Evolutionary conservation across 2,797 vertebrate species (phyloP), one percentile per base, ranked within the genome.

Genomic region (Hippocampus kuda): DNA sequence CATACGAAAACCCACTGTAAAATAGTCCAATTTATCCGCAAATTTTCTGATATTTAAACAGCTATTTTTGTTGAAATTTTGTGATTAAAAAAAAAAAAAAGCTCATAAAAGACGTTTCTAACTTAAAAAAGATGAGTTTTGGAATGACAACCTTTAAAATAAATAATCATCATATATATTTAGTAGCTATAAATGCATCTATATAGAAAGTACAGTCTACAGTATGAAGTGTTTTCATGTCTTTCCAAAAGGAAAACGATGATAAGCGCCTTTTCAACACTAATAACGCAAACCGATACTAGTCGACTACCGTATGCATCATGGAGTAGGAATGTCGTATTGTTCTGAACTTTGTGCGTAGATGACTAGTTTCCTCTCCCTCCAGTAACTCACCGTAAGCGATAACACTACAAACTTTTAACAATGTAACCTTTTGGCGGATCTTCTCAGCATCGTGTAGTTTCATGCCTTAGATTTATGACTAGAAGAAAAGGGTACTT

Each of bases 191-290:
- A 72, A 65, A 75, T 57, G 59, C 71, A 63, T 72, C 51, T 80
- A 71, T 72, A 81, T 67, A 77, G 71, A 75, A 78, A 78, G 66
- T 61, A 34, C 26, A 59, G 12, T 83, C 80, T 83, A 79, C 68
- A 72, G 72, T 72, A 81, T 83, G 82, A 83, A 42, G 49, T 27
- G 42, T 60, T 38, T 75, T 77, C 82, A 72, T 85, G 75, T 74
- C 48, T 81, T 82, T 84, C 76, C 76, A 82, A 76, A 75, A 88
- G 83, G 81, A 85, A 85, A 89, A 89, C 91, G 79, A 92, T 92
- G 87, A 85, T 81, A 94, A 94, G 94, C 88, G 90, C 94, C 93
- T 95, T 61, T 94, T 92, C 81, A 89, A 48, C 64, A 69, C 67
- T 68, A 59, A 24, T 59, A 42, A 85, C 89, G 89, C 93, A 92